Evolutionary conservation across 2,888 invertebrate species (phyloP).

Genomic region (Netelia virgata): DNA sequence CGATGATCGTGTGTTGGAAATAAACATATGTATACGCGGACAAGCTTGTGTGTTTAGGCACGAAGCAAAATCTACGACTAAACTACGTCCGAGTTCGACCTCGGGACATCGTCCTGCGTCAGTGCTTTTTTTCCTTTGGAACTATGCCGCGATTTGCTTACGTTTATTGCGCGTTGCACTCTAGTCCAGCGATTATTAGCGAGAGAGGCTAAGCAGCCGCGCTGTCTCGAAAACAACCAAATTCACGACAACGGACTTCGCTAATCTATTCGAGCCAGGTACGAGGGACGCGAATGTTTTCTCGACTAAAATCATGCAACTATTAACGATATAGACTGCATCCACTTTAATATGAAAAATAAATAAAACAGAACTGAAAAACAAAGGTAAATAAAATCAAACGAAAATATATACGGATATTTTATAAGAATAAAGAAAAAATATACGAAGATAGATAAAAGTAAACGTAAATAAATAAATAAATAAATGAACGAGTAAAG

Average conservation of each 20-base stretch:
- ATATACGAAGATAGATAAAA: too few species aligned
- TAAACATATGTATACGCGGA: neutral
- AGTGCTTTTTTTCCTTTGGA: slow-evolving; percentile 18
- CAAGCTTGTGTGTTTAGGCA: neutral
- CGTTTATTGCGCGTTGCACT: slow-evolving; percentile 29
- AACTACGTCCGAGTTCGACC: slow-evolving; percentile 3
- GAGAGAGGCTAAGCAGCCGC: neutral
- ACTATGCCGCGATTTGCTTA: neutral
- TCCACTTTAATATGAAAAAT: too few species aligned
- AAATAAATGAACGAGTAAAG: too few species aligned
- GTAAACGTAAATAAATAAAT: too few species aligned
- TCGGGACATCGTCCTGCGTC: slow-evolving; percentile 41
- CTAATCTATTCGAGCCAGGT: neutral
- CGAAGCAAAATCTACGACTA: slow-evolving; percentile 16
- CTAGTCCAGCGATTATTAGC: slow-evolving; percentile 7
- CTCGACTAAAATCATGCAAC: neutral
- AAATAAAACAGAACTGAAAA: too few species aligned
- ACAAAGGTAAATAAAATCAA: too few species aligned
- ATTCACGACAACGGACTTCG: neutral
- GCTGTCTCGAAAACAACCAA: slow-evolving; percentile 3
- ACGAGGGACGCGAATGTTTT: neutral
- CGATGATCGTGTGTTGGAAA: neutral
- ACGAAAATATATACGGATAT: neutral
- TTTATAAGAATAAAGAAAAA: neutral
- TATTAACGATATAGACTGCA: too few species aligned